These are phyloP conservation scores for Megaceryle alcyon DNA, from an alignment of 2,797 vertebrate genomes.

Conservation along the genomic window DNA sequence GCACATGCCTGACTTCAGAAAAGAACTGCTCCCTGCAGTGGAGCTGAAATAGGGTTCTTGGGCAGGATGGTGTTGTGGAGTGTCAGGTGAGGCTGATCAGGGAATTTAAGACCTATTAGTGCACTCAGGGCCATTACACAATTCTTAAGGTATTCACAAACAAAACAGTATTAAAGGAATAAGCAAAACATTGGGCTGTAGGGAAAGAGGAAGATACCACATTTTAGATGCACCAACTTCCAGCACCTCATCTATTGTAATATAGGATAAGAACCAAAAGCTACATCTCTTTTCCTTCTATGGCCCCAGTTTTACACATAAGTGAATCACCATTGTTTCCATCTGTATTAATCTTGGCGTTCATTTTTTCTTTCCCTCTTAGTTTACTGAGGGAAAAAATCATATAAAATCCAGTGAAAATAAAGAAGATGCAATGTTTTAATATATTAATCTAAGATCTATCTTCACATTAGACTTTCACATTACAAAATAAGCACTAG, in stretches of 20 bases:
- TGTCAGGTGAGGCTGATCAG: neutral
- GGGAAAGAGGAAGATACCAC: neutral
- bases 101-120: neutral
- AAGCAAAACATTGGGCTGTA: neutral
- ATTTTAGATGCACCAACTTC: accelerated
- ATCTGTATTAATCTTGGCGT: neutral
- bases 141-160: neutral
- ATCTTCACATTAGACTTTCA: neutral
- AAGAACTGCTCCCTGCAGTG: accelerated
- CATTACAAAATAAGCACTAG: neutral
- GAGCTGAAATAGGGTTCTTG: neutral
- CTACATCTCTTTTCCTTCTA: neutral
- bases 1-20: accelerated
- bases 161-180: neutral
- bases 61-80: too few species aligned
- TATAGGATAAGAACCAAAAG: neutral
- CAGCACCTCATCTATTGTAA: neutral
- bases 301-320: neutral
- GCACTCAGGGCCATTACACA: too few species aligned
- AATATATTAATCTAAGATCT: neutral
- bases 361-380: neutral
- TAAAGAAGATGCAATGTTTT: accelerated
- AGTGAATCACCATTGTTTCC: neutral
- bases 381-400: neutral
- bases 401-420: accelerated